A percentile compares a stretch with the other conserved stretches of the same genome.
Conservation (phyloP, 2,113 vertebrate genomes). For the Ageneiosus marmoratus region DNA sequence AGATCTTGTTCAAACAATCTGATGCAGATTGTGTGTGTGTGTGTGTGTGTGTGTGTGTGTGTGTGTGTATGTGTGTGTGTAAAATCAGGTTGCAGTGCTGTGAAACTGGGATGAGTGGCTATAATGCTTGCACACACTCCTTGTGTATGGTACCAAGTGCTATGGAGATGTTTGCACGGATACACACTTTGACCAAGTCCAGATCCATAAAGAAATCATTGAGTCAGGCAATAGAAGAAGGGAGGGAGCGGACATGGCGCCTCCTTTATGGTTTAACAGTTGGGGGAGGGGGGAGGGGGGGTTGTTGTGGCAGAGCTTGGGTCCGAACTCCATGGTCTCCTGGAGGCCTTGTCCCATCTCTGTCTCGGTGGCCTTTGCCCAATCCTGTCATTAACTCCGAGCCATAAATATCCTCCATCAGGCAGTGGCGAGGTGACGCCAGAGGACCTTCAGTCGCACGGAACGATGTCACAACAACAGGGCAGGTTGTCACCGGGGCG, state of each 20-base stretch:
- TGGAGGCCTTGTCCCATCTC: conserved; percentile 43
- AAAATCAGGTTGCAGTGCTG: conserved; percentile 6
- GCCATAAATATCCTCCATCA: conserved; percentile 68
- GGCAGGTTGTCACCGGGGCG: neutral
- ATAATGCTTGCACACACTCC: conserved; percentile 12
- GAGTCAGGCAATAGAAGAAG: conserved; percentile 57
- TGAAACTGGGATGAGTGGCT: neutral
- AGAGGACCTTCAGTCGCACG: conserved; percentile 67
- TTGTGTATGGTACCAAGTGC: neutral
- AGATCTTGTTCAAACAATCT: neutral
- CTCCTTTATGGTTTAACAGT: conserved; percentile 71
- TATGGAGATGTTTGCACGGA: conserved; percentile 47
- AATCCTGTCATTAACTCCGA: conserved; percentile 62
- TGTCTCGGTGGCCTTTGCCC: conserved; percentile 71
- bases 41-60: neutral
- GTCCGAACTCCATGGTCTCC: conserved; percentile 39
- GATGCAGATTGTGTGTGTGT: neutral
- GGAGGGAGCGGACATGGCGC: conserved; percentile 26
- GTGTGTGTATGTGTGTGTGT: neutral
- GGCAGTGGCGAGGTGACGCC: conserved; percentile 63
- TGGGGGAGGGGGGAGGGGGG: conserved; percentile 58
- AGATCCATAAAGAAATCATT: conserved; percentile 78
- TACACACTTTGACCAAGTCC: conserved; percentile 78
- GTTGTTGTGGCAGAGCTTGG: neutral
- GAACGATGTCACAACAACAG: conserved; percentile 47